Base-by-base conservation (phyloP, 1,140 invertebrate species). In the Drosophila melanogaster region DNA sequence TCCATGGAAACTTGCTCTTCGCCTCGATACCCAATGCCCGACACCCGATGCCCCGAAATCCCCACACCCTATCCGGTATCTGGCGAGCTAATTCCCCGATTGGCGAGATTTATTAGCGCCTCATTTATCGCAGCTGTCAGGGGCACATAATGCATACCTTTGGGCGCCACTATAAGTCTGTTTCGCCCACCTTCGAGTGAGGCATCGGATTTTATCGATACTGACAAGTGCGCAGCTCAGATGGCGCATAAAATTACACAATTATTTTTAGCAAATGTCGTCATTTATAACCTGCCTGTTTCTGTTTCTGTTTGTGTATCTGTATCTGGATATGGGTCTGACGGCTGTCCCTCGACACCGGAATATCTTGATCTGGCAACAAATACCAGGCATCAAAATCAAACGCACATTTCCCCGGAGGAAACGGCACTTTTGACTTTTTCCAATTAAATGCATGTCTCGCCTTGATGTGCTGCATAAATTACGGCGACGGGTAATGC, bases 261-360 rank as follows among this genome's bases (percentile, higher is more conserved):
- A 81, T 86, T 78, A 81, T 77, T 69, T 74, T 81, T 71, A 70
- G 79, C 79, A 87, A 86, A 70, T 79, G 70, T 79, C 56, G 40
- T 87, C 74, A 87, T 86, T 78, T 81, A 73, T 67, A 76, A 71
- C 46, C 30, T 35, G 64, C 7, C 56, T 40, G 33, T n/a, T 26
- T 17, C 17, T 57, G 62, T n/a, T 4, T 12, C 44, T 56, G 49
- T 37, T 26, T 49, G 12, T 61, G 58, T 54, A 57, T 49, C 37
- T 58, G 47, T 46, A 26, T 14, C 12, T 47, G 30, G 30, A 30
- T 10, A 30, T 60, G 55, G 19, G 3, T 30, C 41, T 58, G 53
- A 60, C 33, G 46, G 54, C 35, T 38, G 47, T 70, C 66, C 64
- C 66, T 47, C n/a, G 44, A 6, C 35, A 35, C 11, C 14, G n/a